A percentile compares a stretch with the other conserved stretches of the same genome.
phyloP scores from a whole-genome alignment of 1,140 invertebrate genomes.

The Physella acuta region DNA sequence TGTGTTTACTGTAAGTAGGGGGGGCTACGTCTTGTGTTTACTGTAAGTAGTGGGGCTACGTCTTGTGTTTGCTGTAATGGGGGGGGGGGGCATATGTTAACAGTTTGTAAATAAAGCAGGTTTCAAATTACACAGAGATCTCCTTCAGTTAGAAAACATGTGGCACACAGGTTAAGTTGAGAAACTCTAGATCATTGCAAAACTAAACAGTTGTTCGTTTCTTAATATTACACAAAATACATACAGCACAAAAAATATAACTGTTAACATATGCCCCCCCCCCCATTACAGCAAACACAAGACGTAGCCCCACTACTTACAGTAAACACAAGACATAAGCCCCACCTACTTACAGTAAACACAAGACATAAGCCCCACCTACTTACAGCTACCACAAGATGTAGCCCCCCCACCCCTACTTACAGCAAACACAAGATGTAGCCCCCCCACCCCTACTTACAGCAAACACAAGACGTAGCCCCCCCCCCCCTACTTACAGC shows the following conservation, averaged over 20 bases:
- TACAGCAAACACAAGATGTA: slow-evolving; percentile 93
- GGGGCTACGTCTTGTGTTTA: slow-evolving; percentile 77
- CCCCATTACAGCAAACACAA: slow-evolving; percentile 90
- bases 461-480: slow-evolving; percentile 82
- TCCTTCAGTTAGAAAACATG: background rate
- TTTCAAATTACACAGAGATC: too few species aligned
- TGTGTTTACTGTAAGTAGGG: slow-evolving; percentile 85
- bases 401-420: too few species aligned
- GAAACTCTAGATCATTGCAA: too few species aligned
- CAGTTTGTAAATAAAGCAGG: slow-evolving; percentile 89
- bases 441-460: slow-evolving; percentile 79
- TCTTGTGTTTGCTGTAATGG: slow-evolving; percentile 86
- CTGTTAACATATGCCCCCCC: slow-evolving; percentile 88
- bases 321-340: slow-evolving; percentile 82
- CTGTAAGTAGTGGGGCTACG: slow-evolving; percentile 80
- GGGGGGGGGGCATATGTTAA: slow-evolving; percentile 85
- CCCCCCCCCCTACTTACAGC: slow-evolving; percentile 75
- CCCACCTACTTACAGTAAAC: slow-evolving; percentile 83
- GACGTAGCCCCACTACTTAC: slow-evolving; percentile 71
- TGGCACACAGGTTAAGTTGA: too few species aligned
- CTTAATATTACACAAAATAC: too few species aligned
- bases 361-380: slow-evolving; percentile 88
- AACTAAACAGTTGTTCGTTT: too few species aligned
- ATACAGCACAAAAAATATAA: too few species aligned
- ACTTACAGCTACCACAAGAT: too few species aligned